Conservation (phyloP, 2,888 invertebrate genomes). For the Drosophila lutescens region DNA sequence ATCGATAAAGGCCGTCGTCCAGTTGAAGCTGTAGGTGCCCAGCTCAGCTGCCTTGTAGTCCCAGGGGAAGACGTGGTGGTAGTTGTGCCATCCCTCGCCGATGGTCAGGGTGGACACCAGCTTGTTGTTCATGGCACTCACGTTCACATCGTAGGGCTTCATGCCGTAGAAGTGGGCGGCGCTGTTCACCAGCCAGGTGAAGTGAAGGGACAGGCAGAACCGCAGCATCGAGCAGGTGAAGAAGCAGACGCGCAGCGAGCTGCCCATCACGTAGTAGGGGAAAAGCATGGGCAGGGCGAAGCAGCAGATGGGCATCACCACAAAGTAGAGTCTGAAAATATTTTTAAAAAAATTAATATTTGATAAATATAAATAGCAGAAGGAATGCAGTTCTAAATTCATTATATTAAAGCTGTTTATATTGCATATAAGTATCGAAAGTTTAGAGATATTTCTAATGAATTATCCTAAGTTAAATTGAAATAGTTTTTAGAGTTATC, state of each 20-base stretch:
- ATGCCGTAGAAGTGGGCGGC: slow-evolving; percentile 97
- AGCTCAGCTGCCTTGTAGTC: slow-evolving; percentile 91
- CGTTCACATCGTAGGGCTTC: slow-evolving; percentile 92
- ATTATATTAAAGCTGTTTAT: no score
- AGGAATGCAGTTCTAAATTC: no score
- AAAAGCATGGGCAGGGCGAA: slow-evolving; percentile 92
- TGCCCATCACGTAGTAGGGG: slow-evolving; percentile 91
- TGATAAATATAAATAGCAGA: no score
- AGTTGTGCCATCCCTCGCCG: slow-evolving; percentile 95
- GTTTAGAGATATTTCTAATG: no score
- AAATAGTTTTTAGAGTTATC: no score
- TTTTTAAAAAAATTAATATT: no score
- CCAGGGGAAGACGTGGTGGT: slow-evolving; percentile 95
- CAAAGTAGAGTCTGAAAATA: slow-evolving; percentile 86
- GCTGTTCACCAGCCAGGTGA: slow-evolving; percentile 97
- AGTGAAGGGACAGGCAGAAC: slow-evolving; percentile 91
- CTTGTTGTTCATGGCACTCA: slow-evolving; percentile 89
- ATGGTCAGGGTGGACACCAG: slow-evolving; percentile 88
- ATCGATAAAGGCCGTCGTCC: slow-evolving; percentile 88
- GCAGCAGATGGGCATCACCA: slow-evolving; percentile 90
- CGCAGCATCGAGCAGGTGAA: slow-evolving; percentile 90
- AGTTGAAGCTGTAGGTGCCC: slow-evolving; percentile 87
- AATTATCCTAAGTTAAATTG: no score
- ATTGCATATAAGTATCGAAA: no score
- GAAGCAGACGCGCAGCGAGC: slow-evolving; percentile 90